A percentile compares a stretch with the other conserved stretches of the same genome.
Evolutionary conservation across 1,140 invertebrate genomes (phyloP).

Genomic region (Potamilus streckersoni): DNA sequence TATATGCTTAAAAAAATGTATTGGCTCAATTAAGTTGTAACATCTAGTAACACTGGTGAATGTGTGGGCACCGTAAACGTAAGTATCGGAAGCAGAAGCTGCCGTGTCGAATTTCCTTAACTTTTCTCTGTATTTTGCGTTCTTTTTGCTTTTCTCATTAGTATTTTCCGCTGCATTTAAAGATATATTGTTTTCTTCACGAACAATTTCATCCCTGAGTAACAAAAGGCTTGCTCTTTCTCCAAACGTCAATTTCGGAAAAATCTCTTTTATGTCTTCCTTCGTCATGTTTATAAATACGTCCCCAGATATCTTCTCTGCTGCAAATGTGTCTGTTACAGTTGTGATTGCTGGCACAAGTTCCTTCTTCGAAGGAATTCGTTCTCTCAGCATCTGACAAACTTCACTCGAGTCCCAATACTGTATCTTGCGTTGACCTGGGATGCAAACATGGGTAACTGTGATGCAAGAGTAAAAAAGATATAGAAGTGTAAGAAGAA

Average conservation of each 20-base stretch:
- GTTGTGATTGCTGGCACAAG: no score
- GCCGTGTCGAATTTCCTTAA: slow-evolving; percentile 22
- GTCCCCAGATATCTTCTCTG: slow-evolving; percentile 34
- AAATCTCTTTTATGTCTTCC: slow-evolving; percentile 27
- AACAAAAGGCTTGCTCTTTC: slow-evolving; percentile 20
- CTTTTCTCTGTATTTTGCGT: slow-evolving; percentile 14
- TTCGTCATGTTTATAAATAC: slow-evolving; percentile 31
- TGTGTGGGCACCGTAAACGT: slow-evolving; percentile 2
- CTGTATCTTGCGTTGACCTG: no score
- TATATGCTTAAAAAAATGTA: slow-evolving; percentile 24
- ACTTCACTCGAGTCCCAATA: no score
- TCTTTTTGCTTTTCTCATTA: slow-evolving; percentile 3
- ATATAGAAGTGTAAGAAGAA: no score
- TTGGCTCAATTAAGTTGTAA: slow-evolving; percentile 16
- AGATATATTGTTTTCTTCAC: not conserved
- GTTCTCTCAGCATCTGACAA: no score
- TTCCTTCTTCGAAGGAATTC: no score
- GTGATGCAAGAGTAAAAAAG: no score
- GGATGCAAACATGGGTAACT: no score
- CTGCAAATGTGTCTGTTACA: slow-evolving; percentile 6
- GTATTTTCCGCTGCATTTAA: not conserved
- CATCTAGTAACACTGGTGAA: slow-evolving; percentile 3
- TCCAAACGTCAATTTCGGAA: slow-evolving; percentile 29
- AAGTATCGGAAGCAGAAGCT: slow-evolving; percentile 1
- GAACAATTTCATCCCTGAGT: slow-evolving; percentile 20